Evolutionary conservation across 2,888 invertebrate species (phyloP), one percentile per base, ranked within the genome.

Genomic region (Andrena dorsata): DNA sequence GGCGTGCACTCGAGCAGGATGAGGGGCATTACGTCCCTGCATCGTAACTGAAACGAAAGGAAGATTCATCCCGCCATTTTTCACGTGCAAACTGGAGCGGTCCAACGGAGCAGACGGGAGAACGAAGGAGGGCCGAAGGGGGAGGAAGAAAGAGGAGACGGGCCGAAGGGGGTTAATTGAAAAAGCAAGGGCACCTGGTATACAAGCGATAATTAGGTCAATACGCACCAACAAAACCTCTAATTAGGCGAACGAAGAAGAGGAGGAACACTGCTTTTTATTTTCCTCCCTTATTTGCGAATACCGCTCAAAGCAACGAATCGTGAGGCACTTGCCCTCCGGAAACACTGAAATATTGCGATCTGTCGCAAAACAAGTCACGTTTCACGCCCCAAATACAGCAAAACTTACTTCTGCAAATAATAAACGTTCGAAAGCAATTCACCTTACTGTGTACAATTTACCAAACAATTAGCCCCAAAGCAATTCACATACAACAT

Each of bases 201-300:
- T 58, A 79, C 58, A 66, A 47, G 69, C 70, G 53, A 65, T 83
- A 80, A 83, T 82, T 82, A 71, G 71, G 78, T 78, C 82, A 78
- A 82, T 70, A 63, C 72, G 72, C 63, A 64, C 60, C 68, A 68
- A 64, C 65, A 71, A 77, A 76, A 64, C 72, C 75, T 75, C 63
- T 63, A 49, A 75, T 78, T 75, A 69, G 26, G 23, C 16, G 70
- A 60, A 64, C 28, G 41, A 47, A 20, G 41, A 26, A 8, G 49
- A 35, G 26, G 2, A 13, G 35, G 10, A 13, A 49, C 30, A 10
- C 0, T n/a, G 8, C n/a, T 41, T 30, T 49, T 30, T 23, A 66
- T 49, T 75, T 56, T 69, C 28, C 41, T 8, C 20, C 53, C 23
- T 49, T 20, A n/a, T 8, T 28, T 6, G 13, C 30, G n/a, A 35